Evolutionary conservation across 2,888 invertebrate genomes (phyloP), one percentile per base, ranked within the genome.

Genomic region (Stenolophus ochropezus): DNA sequence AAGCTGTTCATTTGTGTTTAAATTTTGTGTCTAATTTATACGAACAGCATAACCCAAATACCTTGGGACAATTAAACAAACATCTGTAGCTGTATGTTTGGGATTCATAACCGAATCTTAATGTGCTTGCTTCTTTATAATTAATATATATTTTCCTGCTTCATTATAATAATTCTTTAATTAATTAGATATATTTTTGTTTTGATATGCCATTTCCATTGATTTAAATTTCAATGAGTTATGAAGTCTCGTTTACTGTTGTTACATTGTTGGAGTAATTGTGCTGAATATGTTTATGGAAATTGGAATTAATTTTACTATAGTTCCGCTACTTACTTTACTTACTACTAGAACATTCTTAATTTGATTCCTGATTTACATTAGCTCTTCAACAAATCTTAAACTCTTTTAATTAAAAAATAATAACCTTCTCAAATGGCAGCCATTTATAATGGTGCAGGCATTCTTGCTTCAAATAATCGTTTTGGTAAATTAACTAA

Each of bases 181-280:
- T 78, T 78, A 78, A 69, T 77, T 77, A 47, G 56, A 69, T 65
- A 69, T 23, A 47, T 14, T 53, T 27, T 78, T 78, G 69, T 78
- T 78, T 51, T 49, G 69, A 78, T 51, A 69, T 49, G 27, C 25
- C 53, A 51, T 51, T 74, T 51, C 51, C 53, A 56, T 76, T 56
- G 42, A 77, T 77, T 77, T 77, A 77, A 77, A 77, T 65, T 61
- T 61, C 77, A 77, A 65, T 77, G 58, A 77, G 61, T 61, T 77
- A 47, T 58, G 58, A 77, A 77, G 8, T 42, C 69, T 42, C 65
- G 42, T 18, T 61, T 61, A 78, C 78, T 51, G 25, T 25, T 51
- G 25, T 78, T 53, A 53, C 16, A 6, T 69, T 78, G 78, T 78
- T 27, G 11, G 25, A 21, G 61, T 69, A 78, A 78, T 78, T 51